Conservation (phyloP, 2,113 vertebrate species). For the Prinia subflava region DNA sequence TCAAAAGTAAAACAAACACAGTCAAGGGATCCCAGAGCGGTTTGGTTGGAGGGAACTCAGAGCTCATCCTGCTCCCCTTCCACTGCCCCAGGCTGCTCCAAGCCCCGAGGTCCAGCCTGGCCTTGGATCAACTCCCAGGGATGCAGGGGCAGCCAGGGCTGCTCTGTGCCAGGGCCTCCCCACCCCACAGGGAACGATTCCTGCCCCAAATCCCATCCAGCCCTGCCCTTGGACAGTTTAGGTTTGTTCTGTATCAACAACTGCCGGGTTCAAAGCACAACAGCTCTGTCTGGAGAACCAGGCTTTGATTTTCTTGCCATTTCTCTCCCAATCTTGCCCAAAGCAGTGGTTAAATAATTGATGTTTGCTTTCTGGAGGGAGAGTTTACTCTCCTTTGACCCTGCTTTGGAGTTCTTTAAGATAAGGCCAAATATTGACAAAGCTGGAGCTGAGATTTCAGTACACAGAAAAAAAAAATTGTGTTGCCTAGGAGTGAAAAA, state of each 20-base stretch:
- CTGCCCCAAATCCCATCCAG: neutral
- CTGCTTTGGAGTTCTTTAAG: conserved; percentile 59
- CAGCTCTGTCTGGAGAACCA: neutral
- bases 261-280: neutral
- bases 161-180: neutral
- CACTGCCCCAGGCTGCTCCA: neutral
- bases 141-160: neutral
- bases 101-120: neutral
- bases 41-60: neutral
- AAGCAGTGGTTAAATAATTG: neutral
- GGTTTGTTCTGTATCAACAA: neutral
- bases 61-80: neutral
- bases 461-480: conserved; percentile 5
- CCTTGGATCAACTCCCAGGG: neutral
- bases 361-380: conserved; percentile 46
- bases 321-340: neutral
- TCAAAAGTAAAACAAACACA: neutral
- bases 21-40: neutral
- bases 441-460: conserved; percentile 52
- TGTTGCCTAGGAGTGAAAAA: neutral
- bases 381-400: conserved; percentile 40
- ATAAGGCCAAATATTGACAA: conserved; percentile 71
- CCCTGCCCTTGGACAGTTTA: neutral
- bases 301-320: neutral
- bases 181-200: neutral